Evolutionary conservation across 2,113 vertebrate species (phyloP), one percentile per base, ranked within the genome.

Genomic region (Dendropsophus ebraccatus): DNA sequence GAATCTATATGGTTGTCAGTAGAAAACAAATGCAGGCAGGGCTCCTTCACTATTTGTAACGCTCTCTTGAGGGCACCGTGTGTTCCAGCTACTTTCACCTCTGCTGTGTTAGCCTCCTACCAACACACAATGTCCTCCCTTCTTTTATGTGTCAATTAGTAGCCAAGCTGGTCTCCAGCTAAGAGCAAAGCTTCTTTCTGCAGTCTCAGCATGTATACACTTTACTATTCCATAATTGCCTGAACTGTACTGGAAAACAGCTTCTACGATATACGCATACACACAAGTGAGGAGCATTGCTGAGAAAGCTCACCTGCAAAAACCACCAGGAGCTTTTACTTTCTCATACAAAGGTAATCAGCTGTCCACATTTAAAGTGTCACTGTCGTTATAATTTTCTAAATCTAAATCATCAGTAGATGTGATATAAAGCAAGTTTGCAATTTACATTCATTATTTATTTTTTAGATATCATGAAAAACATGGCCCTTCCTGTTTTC

Each of bases 101-200:
- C 37, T 41, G 23, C 65, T 74, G 62, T 32, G 6, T 60, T 60
- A 50, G 17, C 69, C 85, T 74, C 84, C 84, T 8, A 50, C 70
- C 19, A 45, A 4, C 62, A 81, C 49, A 45, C 78, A 81, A 81
- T 81, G 78, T 74, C 77, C 77, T 73, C 74, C 37, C 65, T 17
- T 56, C n/a, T 37, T 86, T 86, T 80, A 86, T 72, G 65, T 86
- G 84, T 86, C 84, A 80, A 80, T 86, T 80, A 80, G 84, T 58
- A 72, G 62, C 50, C 30, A 30, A 21, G 35, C 35, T 35, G 25
- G 52, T 72, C 50, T 86, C 67, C 65, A 60, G 41, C 49, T 41
- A 81, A 30, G 77, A 86, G 78, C 85, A 35, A 62, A 86, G 32
- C 37, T 60, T 47, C 75, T 62, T 74, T 81, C 67, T 86, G 37